phyloP scores from a whole-genome alignment of 1,140 invertebrate genomes.

The Drosophila lowei region DNA sequence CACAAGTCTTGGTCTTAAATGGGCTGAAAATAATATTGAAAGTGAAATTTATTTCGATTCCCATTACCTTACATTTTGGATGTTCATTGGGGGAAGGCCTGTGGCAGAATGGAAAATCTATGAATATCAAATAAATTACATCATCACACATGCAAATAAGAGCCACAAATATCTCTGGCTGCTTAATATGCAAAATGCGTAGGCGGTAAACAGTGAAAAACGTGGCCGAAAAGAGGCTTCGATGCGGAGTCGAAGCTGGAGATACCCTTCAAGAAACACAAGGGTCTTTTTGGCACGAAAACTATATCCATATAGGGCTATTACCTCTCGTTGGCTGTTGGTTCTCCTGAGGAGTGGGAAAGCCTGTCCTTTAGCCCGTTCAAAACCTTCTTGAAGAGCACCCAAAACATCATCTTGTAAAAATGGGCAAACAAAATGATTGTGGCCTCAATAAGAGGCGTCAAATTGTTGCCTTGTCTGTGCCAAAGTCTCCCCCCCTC shows the following conservation, averaged over 20 bases:
- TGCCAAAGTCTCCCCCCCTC: constrained; percentile 51
- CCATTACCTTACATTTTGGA: constrained; percentile 18
- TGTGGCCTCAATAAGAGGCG: constrained; percentile 60
- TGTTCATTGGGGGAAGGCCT: background rate
- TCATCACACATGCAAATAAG: constrained; percentile 51
- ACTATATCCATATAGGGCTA: too few species aligned
- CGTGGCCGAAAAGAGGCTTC: background rate
- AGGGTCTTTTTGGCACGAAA: too few species aligned
- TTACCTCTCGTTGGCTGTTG: too few species aligned
- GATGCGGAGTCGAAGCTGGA: too few species aligned
- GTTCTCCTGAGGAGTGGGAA: too few species aligned
- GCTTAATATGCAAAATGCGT: constrained; percentile 69
- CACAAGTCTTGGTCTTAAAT: constrained; percentile 24
- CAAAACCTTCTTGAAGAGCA: too few species aligned
- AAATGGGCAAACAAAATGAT: constrained; percentile 47
- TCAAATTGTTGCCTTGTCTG: constrained; percentile 66
- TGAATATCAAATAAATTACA: constrained; percentile 76
- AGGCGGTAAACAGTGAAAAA: constrained; percentile 19
- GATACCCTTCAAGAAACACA: too few species aligned
- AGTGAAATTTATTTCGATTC: constrained; percentile 37
- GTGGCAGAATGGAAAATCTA: constrained; percentile 52
- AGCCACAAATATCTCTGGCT: constrained; percentile 43
- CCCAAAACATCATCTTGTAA: too few species aligned
- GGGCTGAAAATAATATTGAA: constrained; percentile 29
- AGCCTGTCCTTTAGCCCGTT: too few species aligned